Percentiles rank a stretch among this genome's conserved stretches.
These are phyloP conservation scores for Eufriesea mexicana DNA, from an alignment of 1,140 invertebrate genomes.

Conservation along the genomic window DNA sequence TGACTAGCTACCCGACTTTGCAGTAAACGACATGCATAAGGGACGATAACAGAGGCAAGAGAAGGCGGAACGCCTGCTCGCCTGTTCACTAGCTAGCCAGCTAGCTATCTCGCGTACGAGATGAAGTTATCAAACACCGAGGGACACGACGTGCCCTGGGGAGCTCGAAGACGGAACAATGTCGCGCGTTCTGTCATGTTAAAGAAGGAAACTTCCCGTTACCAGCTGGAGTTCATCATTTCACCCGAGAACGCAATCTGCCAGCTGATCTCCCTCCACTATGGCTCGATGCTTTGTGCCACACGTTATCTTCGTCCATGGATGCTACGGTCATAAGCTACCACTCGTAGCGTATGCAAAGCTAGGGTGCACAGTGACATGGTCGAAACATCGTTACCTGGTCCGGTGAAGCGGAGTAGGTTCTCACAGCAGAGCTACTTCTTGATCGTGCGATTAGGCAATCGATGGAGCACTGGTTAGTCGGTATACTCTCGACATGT, in stretches of 20 bases:
- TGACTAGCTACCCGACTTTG: constrained; percentile 38
- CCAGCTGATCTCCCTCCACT: constrained; percentile 9
- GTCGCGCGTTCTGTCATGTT: background rate
- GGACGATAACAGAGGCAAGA: constrained; percentile 30
- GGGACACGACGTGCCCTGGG: background rate
- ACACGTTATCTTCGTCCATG: constrained; percentile 6
- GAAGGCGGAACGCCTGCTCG: constrained; percentile 29
- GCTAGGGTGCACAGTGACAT: background rate
- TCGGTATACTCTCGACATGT: no score
- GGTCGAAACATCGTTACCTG: background rate
- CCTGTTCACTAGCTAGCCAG: no score
- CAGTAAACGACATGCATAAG: constrained; percentile 31
- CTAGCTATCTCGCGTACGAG: background rate
- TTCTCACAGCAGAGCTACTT: no score
- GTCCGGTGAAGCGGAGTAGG: no score
- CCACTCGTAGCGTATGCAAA: background rate
- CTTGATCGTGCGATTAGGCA: no score
- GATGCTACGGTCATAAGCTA: constrained; percentile 1
- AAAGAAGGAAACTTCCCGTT: constrained; percentile 17
- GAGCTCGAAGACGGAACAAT: constrained; percentile 32
- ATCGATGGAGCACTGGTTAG: no score
- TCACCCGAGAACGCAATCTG: background rate
- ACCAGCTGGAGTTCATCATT: constrained; percentile 10
- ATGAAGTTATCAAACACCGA: constrained; percentile 40
- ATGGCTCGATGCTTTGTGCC: background rate